A percentile compares a stretch with the other conserved stretches of the same genome.
Conservation (phyloP, 1,140 invertebrate genomes). For the Lordiphosa clarofinis region DNA sequence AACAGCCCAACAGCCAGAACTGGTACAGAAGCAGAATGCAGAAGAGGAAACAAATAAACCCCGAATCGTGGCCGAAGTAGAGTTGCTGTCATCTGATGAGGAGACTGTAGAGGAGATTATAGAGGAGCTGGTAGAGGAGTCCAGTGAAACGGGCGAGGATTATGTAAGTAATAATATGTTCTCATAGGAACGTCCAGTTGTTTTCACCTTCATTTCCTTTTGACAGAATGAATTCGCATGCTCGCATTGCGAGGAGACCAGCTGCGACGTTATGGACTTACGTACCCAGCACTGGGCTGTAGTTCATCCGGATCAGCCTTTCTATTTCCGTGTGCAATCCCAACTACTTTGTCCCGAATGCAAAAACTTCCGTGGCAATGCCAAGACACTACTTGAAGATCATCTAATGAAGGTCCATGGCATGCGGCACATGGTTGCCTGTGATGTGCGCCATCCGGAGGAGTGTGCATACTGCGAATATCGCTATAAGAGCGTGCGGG, state of each 20-base stretch:
- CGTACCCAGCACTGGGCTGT: constrained; percentile 38
- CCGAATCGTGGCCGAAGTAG: constrained; percentile 20
- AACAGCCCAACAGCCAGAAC: not conserved
- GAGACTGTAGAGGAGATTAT: constrained; percentile 2
- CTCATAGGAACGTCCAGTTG: not conserved
- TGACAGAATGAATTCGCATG: constrained; percentile 43
- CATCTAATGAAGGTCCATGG: constrained; percentile 26
- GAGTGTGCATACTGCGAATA: constrained; percentile 52
- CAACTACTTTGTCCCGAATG: constrained; percentile 38
- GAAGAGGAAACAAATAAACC: not conserved
- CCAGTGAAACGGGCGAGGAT: not conserved
- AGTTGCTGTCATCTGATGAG: constrained; percentile 44
- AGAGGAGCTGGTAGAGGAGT: constrained; percentile 12
- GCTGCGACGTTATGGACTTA: constrained; percentile 18
- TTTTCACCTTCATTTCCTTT: not conserved
- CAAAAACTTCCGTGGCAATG: constrained; percentile 27
- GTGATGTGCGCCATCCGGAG: constrained; percentile 20
- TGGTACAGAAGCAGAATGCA: not conserved
- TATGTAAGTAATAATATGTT: constrained; percentile 1
- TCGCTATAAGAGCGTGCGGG: constrained; percentile 3
- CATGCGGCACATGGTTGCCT: constrained; percentile 24
- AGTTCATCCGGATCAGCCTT: constrained; percentile 35
- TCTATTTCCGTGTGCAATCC: constrained; percentile 53
- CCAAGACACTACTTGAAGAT: constrained; percentile 30
- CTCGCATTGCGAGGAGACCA: constrained; percentile 29